Evolutionary conservation across 2,888 invertebrate species (phyloP), one percentile per base, ranked within the genome.

Genomic region (Orgyia antiqua): DNA sequence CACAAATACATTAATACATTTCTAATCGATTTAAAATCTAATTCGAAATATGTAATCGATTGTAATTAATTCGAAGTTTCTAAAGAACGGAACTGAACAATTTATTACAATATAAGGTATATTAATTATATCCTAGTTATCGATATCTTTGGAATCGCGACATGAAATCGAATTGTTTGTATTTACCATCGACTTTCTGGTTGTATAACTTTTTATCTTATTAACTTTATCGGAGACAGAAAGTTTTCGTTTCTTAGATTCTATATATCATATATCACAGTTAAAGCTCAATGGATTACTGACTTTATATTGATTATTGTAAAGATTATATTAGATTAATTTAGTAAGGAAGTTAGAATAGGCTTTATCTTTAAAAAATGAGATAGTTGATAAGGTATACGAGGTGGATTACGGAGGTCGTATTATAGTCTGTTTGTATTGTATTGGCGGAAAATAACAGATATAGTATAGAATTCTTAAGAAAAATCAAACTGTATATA

Each of bases 351-450:
- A 60, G 58, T 59, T 58, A 58, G 57, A 62, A 63, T 49, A n/a
- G 49, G 53, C 55, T 65, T 72, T 78, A 78, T 78, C 78, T 75
- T 56, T 62, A 57, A 71, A 63, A 75, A 76, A 76, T 72, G 65
- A 69, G 77, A 77, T 78, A 69, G 50, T 32, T 69, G 80, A 80
- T 79, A 76, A 67, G 55, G 45, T 55, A 57, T 47, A 48, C 45
- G 51, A 48, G 52, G 47, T 53, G 49, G 51, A 49, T 47, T 43
- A 43, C 40, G 34, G 45, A 45, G 51, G 46, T 44, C 10, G 24
- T 43, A 35, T 34, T 46, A 12, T 28, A 41, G 40, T 45, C 42
- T 28, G 47, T 39, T 36, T 51, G 48, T 39, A 27, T 13, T 19
- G 15, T 10, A 45, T 46, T 38, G 45, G 45, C 36, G n/a, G n/a